phyloP scores from a whole-genome alignment of 1,140 invertebrate species.

The Holotrichia oblita region DNA sequence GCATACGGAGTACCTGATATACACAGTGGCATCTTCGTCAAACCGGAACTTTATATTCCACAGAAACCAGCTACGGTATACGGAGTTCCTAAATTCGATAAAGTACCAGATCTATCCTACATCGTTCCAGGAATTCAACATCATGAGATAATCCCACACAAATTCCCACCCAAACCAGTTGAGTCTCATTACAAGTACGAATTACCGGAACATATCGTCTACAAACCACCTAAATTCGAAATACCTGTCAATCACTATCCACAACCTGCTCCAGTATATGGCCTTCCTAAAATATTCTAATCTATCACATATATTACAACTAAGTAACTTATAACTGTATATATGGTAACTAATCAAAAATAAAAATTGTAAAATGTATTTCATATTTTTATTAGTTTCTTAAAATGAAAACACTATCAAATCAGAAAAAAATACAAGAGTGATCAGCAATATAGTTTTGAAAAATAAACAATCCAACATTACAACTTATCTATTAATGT shows the following conservation, averaged over 20 bases:
- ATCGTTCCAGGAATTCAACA: background rate
- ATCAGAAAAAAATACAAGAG: no score
- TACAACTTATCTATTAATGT: no score
- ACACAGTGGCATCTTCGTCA: background rate
- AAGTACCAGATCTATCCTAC: background rate
- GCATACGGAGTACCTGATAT: background rate
- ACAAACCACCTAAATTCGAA: background rate
- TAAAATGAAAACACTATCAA: no score
- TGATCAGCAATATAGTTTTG: no score
- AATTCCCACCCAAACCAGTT: background rate
- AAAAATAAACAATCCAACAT: no score
- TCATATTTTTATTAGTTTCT: no score
- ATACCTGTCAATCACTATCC: background rate
- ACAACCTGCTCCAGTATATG: background rate
- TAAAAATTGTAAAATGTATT: no score
- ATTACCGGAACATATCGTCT: background rate
- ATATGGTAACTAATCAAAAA: background rate
- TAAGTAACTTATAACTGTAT: conserved; percentile 3
- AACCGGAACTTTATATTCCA: background rate
- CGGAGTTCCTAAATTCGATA: background rate
- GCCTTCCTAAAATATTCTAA: background rate
- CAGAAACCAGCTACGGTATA: background rate
- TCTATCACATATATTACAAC: background rate
- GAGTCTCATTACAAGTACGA: background rate
- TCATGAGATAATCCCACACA: background rate